Evolutionary conservation across 2,888 invertebrate genomes (phyloP), one percentile per base, ranked within the genome.

Genomic region (Lepidochrysops patricia): DNA sequence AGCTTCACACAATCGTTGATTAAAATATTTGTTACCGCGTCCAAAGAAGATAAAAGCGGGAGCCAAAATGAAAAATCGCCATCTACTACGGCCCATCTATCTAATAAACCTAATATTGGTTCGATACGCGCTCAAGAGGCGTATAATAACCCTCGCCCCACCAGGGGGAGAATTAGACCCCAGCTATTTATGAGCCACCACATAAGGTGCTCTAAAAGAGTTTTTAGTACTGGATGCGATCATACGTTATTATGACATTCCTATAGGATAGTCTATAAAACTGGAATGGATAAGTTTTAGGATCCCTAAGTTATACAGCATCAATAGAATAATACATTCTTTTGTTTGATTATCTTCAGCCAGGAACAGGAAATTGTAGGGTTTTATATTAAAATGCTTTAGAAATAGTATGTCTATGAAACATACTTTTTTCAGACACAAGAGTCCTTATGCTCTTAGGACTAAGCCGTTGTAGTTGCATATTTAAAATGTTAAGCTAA

Each of bases 101-200:
- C 84, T 87, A 86, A 87, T 88, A 88, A 86, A 85, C 82, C 82
- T 84, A 85, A 86, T 87, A 85, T 84, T 87, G 85, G 84, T 84
- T 82, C 84, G 80, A 84, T 85, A 82, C 80, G 83, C 84, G 85
- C 73, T 76, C 84, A 86, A 86, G 84, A 82, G 80, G 77, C 87
- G 84, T 87, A 83, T 87, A 88, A 87, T 86, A 80, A 84, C 73
- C 73, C 74, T 67, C 73, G 72, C 71, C 73, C 63, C 61, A 71
- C 66, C 65, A 68, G 72, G 73, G 71, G 67, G 69, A 62, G 63
- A 70, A 65, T 67, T 63, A 73, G 83, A 75, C 71, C 82, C 74
- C 69, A 69, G 65, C 64, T 70, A 72, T 73, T 76, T 73, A 73
- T 72, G 73, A 68, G 70, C 68, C 61, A 63, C 68, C 60, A 61